Base-by-base conservation (phyloP, 2,888 invertebrate species). In the Anarsia innoxiella region DNA sequence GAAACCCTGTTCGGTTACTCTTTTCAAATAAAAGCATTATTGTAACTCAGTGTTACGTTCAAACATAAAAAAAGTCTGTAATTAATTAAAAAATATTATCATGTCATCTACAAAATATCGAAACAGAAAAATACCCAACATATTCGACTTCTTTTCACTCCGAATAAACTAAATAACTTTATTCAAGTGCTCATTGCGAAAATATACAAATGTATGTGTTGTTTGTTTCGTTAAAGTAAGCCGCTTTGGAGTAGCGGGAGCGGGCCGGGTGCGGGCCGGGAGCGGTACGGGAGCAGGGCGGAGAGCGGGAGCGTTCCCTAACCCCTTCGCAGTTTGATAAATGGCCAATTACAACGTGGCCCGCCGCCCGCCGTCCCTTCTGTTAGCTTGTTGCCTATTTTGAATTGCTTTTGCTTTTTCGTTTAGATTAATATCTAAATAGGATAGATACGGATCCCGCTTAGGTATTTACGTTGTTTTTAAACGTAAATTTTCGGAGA, bases 371-470 rank as follows among this genome's bases (percentile, higher is more conserved):
- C 67, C 76, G 76, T 75, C 82, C 82, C 82, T 78, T 76, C 79
- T 80, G 82, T 78, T 83, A 82, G 83, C 83, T 84, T 83, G 83
- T 84, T 80, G 83, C 83, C 84, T 82, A 83, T 83, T 84, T 79
- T 80, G 84, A 82, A 84, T 83, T 80, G 83, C 83, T 78, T 77
- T 80, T 82, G 83, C 83, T 84, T 82, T 84, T 84, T 84, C 84
- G 83, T 82, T 82, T 77, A 84, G 84, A 84, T 84, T 84, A 84
- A 84, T 84, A 84, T 84, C 84, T 84, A 84, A 84, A 84, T 84
- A 84, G 84, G 84, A 84, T 83, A 83, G 84, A 84, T 84, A 82
- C 78, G 75, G 76, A 77, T 78, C 78, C 79, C 68, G 76, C 67
- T 77, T 77, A 77, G 77, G 79, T 80, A 84, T 82, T 82, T 82